Evolutionary conservation across 2,797 vertebrate genomes (phyloP).

Genomic region (Telmatherina bonti): DNA sequence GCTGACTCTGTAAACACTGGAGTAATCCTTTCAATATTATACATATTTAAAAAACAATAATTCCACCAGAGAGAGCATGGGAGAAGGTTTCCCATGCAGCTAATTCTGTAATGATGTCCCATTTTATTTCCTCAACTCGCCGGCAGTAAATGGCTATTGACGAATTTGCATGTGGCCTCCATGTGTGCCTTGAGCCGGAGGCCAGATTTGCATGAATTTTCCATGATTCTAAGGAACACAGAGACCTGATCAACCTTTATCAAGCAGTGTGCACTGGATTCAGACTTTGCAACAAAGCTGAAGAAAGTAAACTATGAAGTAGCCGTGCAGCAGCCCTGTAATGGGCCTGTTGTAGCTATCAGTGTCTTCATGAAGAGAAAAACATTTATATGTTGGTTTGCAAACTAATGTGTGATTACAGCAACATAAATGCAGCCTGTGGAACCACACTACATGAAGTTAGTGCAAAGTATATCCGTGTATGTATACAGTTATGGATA

Average conservation of each 20-base stretch:
- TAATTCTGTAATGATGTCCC: conserved; percentile 12
- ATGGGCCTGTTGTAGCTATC: conserved; percentile 9
- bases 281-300: conserved; percentile 24
- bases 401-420: conserved; percentile 9
- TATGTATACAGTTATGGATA: background rate
- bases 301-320: conserved; percentile 1
- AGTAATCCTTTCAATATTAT: background rate
- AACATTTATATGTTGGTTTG: conserved; percentile 3
- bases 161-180: conserved; percentile 73
- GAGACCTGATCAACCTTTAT: conserved; percentile 43
- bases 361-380: conserved; percentile 3
- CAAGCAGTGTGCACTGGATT: conserved; percentile 8
- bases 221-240: conserved; percentile 61
- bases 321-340: no score
- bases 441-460: background rate
- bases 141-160: conserved; percentile 40
- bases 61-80: background rate
- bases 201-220: conserved; percentile 81
- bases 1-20: background rate
- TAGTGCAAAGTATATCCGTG: background rate
- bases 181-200: conserved; percentile 59
- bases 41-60: background rate
- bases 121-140: conserved; percentile 19
- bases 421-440: background rate
- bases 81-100: conserved; percentile 32